These are phyloP conservation scores for Corythornis cristatus DNA, from an alignment of 2,113 vertebrate genomes.

Conservation along the genomic window DNA sequence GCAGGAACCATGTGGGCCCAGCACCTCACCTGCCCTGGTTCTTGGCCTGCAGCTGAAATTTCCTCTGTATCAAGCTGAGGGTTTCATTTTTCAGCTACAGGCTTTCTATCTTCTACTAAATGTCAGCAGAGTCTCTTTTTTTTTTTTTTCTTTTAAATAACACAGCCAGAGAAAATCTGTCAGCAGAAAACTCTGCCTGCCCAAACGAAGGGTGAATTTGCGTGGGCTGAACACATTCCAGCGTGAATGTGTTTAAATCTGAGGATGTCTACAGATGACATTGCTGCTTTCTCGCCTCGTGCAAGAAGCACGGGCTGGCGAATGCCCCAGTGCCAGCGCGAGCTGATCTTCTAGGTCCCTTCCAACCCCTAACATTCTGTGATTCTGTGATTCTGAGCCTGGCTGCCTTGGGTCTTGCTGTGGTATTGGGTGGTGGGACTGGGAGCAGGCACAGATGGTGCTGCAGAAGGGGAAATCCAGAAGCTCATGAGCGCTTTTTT, in stretches of 20 bases:
- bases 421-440: not conserved
- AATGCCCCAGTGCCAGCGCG: fast-evolving
- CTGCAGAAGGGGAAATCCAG: slow-evolving; percentile 52
- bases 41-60: not conserved
- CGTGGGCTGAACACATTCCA: not conserved
- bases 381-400: too few relatives aligned
- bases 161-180: slow-evolving; percentile 8
- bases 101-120: not conserved
- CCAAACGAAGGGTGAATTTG: not conserved
- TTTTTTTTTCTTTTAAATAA: not conserved
- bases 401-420: not conserved
- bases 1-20: not conserved
- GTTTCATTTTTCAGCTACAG: not conserved
- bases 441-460: not conserved
- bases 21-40: fast-evolving
- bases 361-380: too few relatives aligned
- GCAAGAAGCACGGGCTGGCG: fast-evolving
- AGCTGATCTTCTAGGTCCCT: too few relatives aligned
- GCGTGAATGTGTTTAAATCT: not conserved
- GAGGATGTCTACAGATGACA: not conserved
- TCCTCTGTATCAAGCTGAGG: not conserved
- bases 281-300: not conserved
- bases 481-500: not conserved
- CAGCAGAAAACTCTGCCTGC: not conserved
- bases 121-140: not conserved